Evolutionary conservation across 2,888 invertebrate species (phyloP).

Genomic region (Latrodectus elegans): DNA sequence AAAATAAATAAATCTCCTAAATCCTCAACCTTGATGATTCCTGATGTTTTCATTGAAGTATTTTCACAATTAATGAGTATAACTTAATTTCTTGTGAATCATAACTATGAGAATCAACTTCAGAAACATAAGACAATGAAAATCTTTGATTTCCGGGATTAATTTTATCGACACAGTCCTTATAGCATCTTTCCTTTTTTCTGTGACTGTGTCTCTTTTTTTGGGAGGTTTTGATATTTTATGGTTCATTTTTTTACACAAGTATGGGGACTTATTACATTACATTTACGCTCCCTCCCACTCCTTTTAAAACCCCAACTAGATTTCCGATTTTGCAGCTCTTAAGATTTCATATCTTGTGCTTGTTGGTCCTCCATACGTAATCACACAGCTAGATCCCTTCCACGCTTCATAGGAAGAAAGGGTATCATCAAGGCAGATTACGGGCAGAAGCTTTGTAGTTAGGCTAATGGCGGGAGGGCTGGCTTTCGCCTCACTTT

Average conservation of each 20-base stretch:
- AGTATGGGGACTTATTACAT: slow-evolving; percentile 33
- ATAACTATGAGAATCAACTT: too few relatives aligned
- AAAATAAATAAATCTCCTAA: too few relatives aligned
- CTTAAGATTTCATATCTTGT: slow-evolving; percentile 49
- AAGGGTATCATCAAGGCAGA: slow-evolving; percentile 60
- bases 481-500: slow-evolving; percentile 13
- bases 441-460: slow-evolving; percentile 47
- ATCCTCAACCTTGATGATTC: too few relatives aligned
- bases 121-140: too few relatives aligned
- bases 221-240: slow-evolving; percentile 1
- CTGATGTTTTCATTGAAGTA: too few relatives aligned
- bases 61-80: too few relatives aligned
- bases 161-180: too few relatives aligned
- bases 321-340: slow-evolving; percentile 18
- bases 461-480: slow-evolving; percentile 55
- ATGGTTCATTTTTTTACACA: not conserved
- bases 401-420: too few relatives aligned
- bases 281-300: slow-evolving; percentile 23
- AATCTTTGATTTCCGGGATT: too few relatives aligned
- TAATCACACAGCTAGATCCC: slow-evolving; percentile 48
- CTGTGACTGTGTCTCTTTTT: not conserved
- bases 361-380: slow-evolving; percentile 49
- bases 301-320: slow-evolving; percentile 15
- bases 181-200: too few relatives aligned
- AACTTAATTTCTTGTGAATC: too few relatives aligned